Evolutionary conservation across 2,797 vertebrate genomes (phyloP), one percentile per base, ranked within the genome.

Genomic region (Neosalanx taihuensis): DNA sequence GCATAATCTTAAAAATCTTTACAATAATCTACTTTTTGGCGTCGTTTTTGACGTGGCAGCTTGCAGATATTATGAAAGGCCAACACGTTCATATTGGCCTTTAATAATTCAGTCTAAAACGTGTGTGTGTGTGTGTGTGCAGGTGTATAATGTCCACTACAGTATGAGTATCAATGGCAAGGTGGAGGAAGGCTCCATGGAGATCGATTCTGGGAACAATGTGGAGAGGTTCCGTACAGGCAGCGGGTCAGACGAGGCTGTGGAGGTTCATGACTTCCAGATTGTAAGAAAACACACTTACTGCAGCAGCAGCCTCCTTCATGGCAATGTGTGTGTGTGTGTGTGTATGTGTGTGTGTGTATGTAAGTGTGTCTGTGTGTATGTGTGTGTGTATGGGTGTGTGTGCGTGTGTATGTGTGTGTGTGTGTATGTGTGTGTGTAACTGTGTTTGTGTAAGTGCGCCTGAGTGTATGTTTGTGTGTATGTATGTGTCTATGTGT

Each of bases 151-250:
- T 5, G 93, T 98, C 79, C 96, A 96, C 91, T 98, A 98, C 69
- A 97, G 93, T 78, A 96, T 98, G 97, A 97, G 95, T 87, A 96
- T 98, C 90, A 96, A 97, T 64, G 97, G 97, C 62, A 96, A 96
- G 87, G 91, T 97, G 74, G 95, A 97, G 89, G 94, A 97, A 30
- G 96, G 94, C 46, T 94, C 94, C 0, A 95, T 98, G 96, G 95
- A 98, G 91, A 96, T 98, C 72, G 96, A 98, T 83, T 73, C 94
- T 5, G 85, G 88, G 23, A 96, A 95, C 81, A 98, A 98, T 84
- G 84, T 96, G 77, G 96, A 98, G 88, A 93, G 92, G 67, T 98
- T 98, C 90, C 96, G 92, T 90, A 96, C 95, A 3, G 94, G 95
- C 88, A 93, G 92, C 0, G 95, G 95, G 67, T 86, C 78, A 0